Percentiles rank a stretch among this genome's conserved stretches.
Conservation (phyloP, 2,113 vertebrate species). For the Speoplatyrhinus poulsoni region DNA sequence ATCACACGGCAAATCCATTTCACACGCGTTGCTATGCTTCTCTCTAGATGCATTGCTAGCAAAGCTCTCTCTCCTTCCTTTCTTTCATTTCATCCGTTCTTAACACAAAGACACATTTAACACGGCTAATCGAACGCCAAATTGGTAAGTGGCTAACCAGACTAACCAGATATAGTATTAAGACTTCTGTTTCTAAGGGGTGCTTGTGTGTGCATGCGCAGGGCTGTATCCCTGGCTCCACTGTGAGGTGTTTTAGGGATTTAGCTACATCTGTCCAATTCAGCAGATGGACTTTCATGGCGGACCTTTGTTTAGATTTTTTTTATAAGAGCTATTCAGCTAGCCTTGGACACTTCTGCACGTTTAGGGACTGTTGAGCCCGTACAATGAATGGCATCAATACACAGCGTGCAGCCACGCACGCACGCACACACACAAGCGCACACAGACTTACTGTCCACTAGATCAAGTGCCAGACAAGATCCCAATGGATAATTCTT, state of each 20-base stretch:
- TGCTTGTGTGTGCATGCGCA: constrained; percentile 1
- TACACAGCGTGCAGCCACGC: constrained; percentile 22
- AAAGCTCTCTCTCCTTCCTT: too few relatives aligned
- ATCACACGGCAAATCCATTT: not conserved
- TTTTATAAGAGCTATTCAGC: too few relatives aligned
- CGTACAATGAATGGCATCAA: constrained; percentile 36
- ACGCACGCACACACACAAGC: constrained; percentile 9
- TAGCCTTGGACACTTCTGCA: constrained; percentile 31
- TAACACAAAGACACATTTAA: not conserved
- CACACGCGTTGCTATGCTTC: constrained; percentile 6
- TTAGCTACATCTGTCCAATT: constrained; percentile 1
- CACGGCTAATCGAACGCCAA: too few relatives aligned
- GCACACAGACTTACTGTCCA: constrained; percentile 19
- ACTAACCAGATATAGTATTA: not conserved
- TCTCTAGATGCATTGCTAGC: not conserved
- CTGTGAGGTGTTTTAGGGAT: not conserved
- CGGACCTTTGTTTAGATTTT: not conserved
- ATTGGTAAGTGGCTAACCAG: too few relatives aligned
- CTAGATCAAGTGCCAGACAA: constrained; percentile 33
- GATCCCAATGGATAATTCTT: constrained; percentile 51
- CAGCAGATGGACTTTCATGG: constrained; percentile 26
- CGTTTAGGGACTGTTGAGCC: constrained; percentile 48
- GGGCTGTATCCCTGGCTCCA: too few relatives aligned
- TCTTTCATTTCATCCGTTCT: not conserved
- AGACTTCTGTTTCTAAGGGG: not conserved